Evolutionary conservation across 2,888 invertebrate species (phyloP).

Genomic region (Pseudococcus longispinus): DNA sequence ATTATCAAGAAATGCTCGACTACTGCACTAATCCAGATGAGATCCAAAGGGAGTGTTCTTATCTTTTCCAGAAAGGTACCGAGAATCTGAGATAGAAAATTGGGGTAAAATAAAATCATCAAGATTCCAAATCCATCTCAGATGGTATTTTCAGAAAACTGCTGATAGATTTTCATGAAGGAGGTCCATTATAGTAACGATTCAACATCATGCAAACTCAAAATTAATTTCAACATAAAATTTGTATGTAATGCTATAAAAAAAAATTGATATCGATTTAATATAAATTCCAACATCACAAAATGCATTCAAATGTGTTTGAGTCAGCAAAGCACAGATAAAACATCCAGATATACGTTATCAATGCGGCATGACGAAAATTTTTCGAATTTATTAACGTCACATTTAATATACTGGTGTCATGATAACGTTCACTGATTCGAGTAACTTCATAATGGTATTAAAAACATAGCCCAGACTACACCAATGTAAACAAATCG

Average conservation of each 20-base stretch:
- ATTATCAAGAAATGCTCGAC: too few species aligned
- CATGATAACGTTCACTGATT: slow-evolving; percentile 1
- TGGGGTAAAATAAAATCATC: too few species aligned
- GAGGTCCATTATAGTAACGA: too few species aligned
- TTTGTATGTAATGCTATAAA: neutral
- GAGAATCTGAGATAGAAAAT: too few species aligned
- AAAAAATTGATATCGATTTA: neutral
- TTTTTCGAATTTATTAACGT: slow-evolving; percentile 8
- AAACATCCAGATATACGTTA: neutral
- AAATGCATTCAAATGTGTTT: neutral
- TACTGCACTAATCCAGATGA: too few species aligned
- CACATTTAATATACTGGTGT: neutral
- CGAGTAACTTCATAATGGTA: slow-evolving; percentile 9
- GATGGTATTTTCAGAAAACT: too few species aligned
- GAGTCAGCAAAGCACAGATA: neutral
- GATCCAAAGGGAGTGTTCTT: too few species aligned
- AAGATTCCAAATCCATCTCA: too few species aligned
- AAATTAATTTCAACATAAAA: too few species aligned
- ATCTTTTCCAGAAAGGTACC: too few species aligned
- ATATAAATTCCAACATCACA: neutral
- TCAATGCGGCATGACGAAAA: neutral
- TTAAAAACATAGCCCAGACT: neutral
- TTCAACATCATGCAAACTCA: too few species aligned
- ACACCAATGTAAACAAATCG: neutral
- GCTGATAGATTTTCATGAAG: too few species aligned